phyloP scores from a whole-genome alignment of 2,888 invertebrate genomes.

The Drosophila phalerata region DNA sequence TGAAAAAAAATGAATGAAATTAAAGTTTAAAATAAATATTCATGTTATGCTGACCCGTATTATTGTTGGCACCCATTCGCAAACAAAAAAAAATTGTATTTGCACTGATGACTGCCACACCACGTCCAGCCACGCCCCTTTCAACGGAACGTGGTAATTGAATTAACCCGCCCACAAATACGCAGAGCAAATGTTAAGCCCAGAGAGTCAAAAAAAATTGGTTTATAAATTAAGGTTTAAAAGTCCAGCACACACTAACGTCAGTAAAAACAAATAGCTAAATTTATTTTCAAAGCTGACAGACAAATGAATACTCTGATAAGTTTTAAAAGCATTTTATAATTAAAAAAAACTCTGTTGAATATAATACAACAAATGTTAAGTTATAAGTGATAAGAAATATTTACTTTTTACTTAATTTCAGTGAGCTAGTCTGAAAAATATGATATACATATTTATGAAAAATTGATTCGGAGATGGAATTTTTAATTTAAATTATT shows the following conservation, averaged over 20 bases:
- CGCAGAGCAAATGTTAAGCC: conserved; percentile 12
- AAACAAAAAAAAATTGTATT: conserved; percentile 24
- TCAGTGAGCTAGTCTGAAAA: not conserved
- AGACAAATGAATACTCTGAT: conserved; percentile 15
- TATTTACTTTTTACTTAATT: not conserved
- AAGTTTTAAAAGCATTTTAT: no score
- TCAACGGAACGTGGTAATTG: conserved; percentile 52
- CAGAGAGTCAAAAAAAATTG: conserved; percentile 38
- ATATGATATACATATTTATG: no score
- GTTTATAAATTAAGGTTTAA: conserved; percentile 47
- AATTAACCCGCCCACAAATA: conserved; percentile 54
- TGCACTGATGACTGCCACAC: conserved; percentile 21
- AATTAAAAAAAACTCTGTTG: not conserved
- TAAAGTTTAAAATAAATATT: conserved; percentile 68
- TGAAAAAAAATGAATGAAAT: conserved; percentile 10
- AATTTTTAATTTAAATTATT: no score
- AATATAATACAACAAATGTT: not conserved
- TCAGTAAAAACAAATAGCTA: conserved; percentile 4
- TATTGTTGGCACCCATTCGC: conserved; percentile 20
- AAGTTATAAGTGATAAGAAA: not conserved
- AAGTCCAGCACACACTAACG: conserved; percentile 8
- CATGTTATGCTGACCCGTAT: conserved; percentile 39
- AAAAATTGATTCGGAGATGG: no score
- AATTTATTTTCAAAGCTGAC: no score
- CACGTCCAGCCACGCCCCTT: not conserved